These are phyloP conservation scores for Microcebus lehilahytsara DNA, from an alignment of 2,113 vertebrate species.

Conservation along the genomic window DNA sequence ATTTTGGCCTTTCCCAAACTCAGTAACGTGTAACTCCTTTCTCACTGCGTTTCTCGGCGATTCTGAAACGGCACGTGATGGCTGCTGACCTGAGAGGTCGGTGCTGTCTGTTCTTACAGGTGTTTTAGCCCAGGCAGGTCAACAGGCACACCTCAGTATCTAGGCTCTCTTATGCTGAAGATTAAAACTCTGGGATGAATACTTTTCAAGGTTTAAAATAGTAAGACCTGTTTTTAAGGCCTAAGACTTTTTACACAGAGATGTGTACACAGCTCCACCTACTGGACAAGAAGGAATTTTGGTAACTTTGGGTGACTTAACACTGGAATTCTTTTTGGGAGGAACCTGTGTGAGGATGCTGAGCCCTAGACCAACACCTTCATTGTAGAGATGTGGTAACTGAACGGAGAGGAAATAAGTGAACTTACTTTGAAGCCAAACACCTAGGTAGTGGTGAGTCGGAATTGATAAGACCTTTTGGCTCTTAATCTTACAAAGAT, in stretches of 20 bases:
- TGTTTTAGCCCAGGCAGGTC: neutral
- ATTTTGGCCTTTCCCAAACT: neutral
- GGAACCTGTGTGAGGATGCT: neutral
- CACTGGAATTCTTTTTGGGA: neutral
- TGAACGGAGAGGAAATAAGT: no score
- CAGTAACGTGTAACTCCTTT: no score
- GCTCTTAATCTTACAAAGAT: neutral
- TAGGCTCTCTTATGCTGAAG: neutral
- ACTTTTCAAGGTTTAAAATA: neutral
- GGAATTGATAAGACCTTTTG: neutral
- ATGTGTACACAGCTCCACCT: conserved; percentile 50
- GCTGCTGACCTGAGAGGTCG: accelerated
- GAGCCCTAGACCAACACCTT: neutral
- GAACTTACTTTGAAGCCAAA: no score
- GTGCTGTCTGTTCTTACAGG: neutral
- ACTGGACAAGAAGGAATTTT: conserved; percentile 43
- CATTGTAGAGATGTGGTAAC: neutral
- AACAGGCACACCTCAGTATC: neutral
- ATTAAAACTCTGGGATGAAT: neutral
- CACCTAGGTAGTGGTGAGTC: neutral
- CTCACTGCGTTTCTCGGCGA: neutral
- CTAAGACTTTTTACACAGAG: neutral
- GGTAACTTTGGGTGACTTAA: neutral
- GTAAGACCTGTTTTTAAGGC: neutral
- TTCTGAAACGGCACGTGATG: neutral